These are phyloP conservation scores for Watsonalla binaria DNA, from an alignment of 2,888 invertebrate species.

Conservation along the genomic window DNA sequence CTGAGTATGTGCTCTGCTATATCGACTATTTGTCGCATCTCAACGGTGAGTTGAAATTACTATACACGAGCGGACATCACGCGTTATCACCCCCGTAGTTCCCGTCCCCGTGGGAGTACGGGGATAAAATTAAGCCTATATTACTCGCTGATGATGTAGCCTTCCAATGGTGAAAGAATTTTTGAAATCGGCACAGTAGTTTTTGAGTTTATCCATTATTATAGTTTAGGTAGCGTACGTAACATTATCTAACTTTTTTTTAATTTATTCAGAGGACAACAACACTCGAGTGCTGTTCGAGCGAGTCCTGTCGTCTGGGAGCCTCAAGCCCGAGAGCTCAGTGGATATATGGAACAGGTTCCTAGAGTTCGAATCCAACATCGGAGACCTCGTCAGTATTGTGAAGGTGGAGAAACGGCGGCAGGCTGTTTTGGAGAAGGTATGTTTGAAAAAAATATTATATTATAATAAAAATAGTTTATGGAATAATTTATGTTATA, in stretches of 20 bases:
- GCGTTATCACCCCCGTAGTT: no score
- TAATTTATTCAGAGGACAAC: slow-evolving; percentile 91
- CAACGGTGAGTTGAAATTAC: slow-evolving; percentile 83
- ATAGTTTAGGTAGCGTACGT: no score
- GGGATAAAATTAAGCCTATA: no score
- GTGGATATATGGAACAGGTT: slow-evolving; percentile 99
- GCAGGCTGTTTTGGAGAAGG: slow-evolving; percentile 94
- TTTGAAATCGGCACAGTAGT: no score
- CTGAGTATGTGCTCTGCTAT: slow-evolving; percentile 96
- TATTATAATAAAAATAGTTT: no score
- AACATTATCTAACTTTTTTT: not conserved
- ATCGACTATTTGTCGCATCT: slow-evolving; percentile 98
- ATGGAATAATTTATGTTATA: no score
- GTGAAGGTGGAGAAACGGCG: slow-evolving; percentile 97
- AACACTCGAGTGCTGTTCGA: slow-evolving; percentile 99
- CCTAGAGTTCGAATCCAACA: slow-evolving; percentile 98
- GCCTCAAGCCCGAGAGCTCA: slow-evolving; percentile 93
- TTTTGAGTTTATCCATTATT: no score
- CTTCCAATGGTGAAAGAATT: no score
- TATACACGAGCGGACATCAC: not conserved
- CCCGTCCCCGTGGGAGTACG: no score
- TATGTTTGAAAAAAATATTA: slow-evolving; percentile 47
- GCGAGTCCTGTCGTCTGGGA: slow-evolving; percentile 95
- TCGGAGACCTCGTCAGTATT: slow-evolving; percentile 97
- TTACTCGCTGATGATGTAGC: no score